Evolutionary conservation across 2,113 vertebrate genomes (phyloP).

Genomic region (Pelecanus crispus): DNA sequence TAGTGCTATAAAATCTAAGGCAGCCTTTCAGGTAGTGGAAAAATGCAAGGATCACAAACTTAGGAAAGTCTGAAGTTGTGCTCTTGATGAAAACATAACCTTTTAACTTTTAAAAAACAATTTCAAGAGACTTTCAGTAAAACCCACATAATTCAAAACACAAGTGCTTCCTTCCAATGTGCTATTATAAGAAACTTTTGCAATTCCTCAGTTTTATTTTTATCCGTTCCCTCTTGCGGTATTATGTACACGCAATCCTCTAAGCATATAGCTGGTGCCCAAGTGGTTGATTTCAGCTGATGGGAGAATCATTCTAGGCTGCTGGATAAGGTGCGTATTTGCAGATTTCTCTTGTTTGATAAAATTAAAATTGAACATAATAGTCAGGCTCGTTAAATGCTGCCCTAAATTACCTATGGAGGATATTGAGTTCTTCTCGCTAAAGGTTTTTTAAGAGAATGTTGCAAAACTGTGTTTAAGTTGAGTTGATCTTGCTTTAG

Average conservation of each 20-base stretch:
- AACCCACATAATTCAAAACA: not conserved
- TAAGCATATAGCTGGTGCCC: not conserved
- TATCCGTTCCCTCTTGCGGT: not conserved
- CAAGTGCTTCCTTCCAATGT: not conserved
- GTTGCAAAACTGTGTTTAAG: not conserved
- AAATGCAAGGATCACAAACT: not conserved
- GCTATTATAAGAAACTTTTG: not conserved
- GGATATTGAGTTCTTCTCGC: accelerated
- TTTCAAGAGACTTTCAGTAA: not conserved
- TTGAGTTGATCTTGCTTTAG: not conserved
- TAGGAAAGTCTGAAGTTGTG: not conserved
- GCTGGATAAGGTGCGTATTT: not conserved
- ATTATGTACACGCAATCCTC: not conserved
- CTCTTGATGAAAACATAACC: not conserved
- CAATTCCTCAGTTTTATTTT: not conserved
- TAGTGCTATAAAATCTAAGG: accelerated
- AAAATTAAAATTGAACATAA: not conserved
- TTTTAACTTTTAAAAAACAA: not conserved
- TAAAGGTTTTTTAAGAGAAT: not conserved
- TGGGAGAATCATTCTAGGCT: not conserved
- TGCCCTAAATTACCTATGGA: accelerated
- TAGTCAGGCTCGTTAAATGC: not conserved
- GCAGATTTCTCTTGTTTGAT: not conserved
- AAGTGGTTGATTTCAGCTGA: not conserved
- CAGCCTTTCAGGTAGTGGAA: too few species aligned